A percentile compares a stretch with the other conserved stretches of the same genome.
Conservation (phyloP, 2,113 vertebrate genomes). For the Thermophis baileyi region DNA sequence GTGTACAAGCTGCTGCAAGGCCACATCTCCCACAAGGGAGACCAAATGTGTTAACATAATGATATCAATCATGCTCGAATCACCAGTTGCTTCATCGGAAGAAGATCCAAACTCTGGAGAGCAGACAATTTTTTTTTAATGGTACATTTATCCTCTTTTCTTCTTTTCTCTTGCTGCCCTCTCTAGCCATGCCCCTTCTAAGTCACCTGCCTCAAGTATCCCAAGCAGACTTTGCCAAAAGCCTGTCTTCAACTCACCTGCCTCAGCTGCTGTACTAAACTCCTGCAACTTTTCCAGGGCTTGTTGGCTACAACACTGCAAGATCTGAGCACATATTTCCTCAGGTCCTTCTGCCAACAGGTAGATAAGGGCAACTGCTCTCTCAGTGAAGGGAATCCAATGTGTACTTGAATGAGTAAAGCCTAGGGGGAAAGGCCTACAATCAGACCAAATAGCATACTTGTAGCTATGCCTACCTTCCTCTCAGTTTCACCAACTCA, state of each 20-base stretch:
- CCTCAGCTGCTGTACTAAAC: constrained; percentile 14
- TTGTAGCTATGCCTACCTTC: neutral
- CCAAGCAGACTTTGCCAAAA: neutral
- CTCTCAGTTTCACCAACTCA: constrained; percentile 53
- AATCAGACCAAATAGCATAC: neutral
- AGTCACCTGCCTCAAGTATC: neutral
- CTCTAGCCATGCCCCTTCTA: neutral
- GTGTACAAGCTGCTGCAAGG: constrained; percentile 87
- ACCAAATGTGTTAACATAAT: constrained; percentile 83
- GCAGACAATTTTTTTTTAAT: neutral
- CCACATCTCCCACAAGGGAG: constrained; percentile 88
- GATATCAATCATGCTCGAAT: constrained; percentile 44
- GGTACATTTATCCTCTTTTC: too few relatives aligned
- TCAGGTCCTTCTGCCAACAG: constrained; percentile 89
- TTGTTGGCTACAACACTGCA: constrained; percentile 74
- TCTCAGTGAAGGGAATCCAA: constrained; percentile 93
- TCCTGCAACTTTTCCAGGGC: constrained; percentile 64
- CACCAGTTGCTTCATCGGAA: constrained; percentile 11
- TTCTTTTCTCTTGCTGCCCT: neutral
- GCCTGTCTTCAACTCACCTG: constrained; percentile 20
- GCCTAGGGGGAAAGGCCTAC: constrained; percentile 47
- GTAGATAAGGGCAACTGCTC: constrained; percentile 83
- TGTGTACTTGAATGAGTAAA: constrained; percentile 70
- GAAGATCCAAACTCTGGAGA: constrained; percentile 28
- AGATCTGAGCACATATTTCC: constrained; percentile 80